Conservation (phyloP, 2,113 vertebrate genomes). For the Platichthys flesus region DNA sequence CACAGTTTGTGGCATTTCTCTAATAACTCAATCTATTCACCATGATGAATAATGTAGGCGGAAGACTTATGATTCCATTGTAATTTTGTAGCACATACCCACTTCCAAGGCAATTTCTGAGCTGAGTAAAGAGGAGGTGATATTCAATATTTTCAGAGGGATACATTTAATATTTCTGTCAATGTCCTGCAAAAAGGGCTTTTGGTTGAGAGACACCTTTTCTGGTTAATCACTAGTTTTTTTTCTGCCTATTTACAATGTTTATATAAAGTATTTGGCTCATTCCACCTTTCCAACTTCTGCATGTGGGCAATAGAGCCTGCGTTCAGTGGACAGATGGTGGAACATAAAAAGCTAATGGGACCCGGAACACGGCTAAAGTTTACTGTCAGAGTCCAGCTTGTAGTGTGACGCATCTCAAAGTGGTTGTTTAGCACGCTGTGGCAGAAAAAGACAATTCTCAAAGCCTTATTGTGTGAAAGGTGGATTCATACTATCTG, state of each 20-base stretch:
- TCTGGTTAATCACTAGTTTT: neutral
- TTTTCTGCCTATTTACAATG: neutral
- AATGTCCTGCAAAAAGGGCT: neutral
- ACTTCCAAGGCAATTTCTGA: constrained; percentile 33
- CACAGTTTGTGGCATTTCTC: constrained; percentile 53
- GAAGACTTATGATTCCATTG: constrained; percentile 59
- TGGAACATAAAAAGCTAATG: constrained; percentile 20
- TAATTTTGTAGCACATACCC: constrained; percentile 8
- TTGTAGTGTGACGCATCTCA: neutral
- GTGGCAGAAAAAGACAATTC: neutral
- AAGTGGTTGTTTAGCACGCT: neutral
- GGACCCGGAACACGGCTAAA: constrained; percentile 28
- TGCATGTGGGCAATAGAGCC: neutral
- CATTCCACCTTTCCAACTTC: constrained; percentile 10
- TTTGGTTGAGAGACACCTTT: constrained; percentile 16
- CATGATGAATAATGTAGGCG: constrained; percentile 67
- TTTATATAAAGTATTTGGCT: constrained; percentile 1
- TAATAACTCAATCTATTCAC: constrained; percentile 58
- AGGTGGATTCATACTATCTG: neutral
- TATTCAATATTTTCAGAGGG: constrained; percentile 30
- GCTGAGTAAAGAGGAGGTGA: constrained; percentile 34
- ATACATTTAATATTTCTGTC: constrained; percentile 27
- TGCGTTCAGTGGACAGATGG: constrained; percentile 34
- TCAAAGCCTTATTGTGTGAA: neutral
- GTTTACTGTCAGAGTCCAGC: neutral